Base-by-base conservation (phyloP, 2,113 vertebrate genomes). In the Pelvicachromis taeniatus region DNA sequence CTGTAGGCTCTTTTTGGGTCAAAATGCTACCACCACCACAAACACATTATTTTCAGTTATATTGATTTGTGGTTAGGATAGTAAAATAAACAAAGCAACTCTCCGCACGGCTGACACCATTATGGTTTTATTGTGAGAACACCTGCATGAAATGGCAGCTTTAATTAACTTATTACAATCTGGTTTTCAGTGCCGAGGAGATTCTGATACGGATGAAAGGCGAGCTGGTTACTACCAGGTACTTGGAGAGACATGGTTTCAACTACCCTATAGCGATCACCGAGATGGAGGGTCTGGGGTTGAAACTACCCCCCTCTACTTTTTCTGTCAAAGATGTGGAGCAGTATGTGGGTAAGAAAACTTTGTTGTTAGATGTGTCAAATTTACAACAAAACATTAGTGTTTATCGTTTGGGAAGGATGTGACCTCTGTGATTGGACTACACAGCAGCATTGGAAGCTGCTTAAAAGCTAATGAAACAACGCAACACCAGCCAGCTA, bases 241-340 rank as follows among this genome's bases (percentile, higher is more conserved):
- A 98, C 88, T 95, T 99, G 95, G 98, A 99, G 95, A 97, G 97
- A 80, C 97, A 99, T 56, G 97, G 98, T 84, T 99, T 99, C 93
- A 96, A 96, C 85, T 97, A 97, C 90, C 99, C 99, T 82, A 97
- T 99, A 70, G 95, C 93, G 88, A 95, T 99, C 91, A 93, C 97
- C 4, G 97, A 97, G 90, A 96, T 97, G 96, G 98, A 99, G 65
- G 98, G 96, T 29, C 96, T 99, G 59, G 99, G 98, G 31, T 97
- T 99, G 87, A 96, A 96, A 89, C 97, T 99, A 42, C 99, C 98
- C 8, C 93, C 96, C 0, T 94, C 96, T 9, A 95, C 96, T 9
- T 99, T 99, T 93, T 98, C 98, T 0, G 97, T 99, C 89, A 95
- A 91, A 92, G 97, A 99, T 85, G 99, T 99, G 95, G 97, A 99